Evolutionary conservation across 2,888 invertebrate species (phyloP).

Genomic region (Herminia tarsipennalis): DNA sequence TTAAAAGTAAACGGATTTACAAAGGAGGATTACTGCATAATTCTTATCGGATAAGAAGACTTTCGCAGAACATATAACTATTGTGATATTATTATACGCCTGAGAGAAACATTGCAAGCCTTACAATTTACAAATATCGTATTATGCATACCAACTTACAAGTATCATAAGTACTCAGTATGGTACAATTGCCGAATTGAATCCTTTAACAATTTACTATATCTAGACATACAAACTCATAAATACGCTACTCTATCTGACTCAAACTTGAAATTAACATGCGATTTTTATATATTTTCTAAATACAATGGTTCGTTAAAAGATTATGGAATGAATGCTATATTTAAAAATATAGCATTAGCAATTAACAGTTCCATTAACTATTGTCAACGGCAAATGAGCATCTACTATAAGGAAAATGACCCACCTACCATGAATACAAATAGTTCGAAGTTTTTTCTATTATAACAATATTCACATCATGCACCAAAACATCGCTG

Average conservation of each 20-base stretch:
- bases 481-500: too few species aligned
- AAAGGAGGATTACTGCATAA: background rate
- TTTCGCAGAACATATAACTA: background rate
- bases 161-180: background rate
- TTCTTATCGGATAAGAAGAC: background rate
- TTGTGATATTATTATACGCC: background rate
- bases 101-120: background rate
- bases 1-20: background rate
- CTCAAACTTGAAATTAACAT: background rate
- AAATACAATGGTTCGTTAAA: background rate
- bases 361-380: too few species aligned
- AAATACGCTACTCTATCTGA: background rate
- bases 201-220: background rate
- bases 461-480: too few species aligned
- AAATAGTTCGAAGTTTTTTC: too few species aligned
- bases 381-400: too few species aligned
- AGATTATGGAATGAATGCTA: background rate
- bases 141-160: conserved; percentile 1
- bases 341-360: background rate
- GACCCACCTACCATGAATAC: too few species aligned
- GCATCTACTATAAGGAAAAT: too few species aligned
- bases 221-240: background rate
- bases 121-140: conserved; percentile 1
- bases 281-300: background rate
- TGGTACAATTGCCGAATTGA: background rate